These are phyloP conservation scores for Hyposmocoma kahamanoa DNA, from an alignment of 1,140 invertebrate genomes.

Conservation along the genomic window DNA sequence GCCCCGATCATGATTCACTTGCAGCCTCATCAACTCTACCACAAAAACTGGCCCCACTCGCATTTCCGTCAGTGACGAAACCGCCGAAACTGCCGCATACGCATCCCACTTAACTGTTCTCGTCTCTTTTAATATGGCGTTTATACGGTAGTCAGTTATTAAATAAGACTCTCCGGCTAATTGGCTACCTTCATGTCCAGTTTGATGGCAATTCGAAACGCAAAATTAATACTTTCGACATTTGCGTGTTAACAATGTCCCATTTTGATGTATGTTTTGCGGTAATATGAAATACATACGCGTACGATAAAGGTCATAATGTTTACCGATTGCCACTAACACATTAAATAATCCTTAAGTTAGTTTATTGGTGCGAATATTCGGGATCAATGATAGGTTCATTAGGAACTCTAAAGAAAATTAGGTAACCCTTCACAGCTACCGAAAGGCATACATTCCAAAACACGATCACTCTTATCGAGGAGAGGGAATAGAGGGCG, in stretches of 20 bases:
- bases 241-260: constrained; percentile 19
- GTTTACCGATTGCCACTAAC: too few species aligned
- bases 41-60: constrained; percentile 27
- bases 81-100: constrained; percentile 20
- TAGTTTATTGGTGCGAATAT: too few species aligned
- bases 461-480: constrained; percentile 55
- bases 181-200: constrained; percentile 37
- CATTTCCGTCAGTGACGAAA: constrained; percentile 37
- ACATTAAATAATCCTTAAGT: too few species aligned
- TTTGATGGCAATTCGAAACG: constrained; percentile 22
- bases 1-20: constrained; percentile 34
- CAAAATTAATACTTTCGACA: constrained; percentile 27
- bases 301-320: background rate
- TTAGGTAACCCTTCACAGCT: constrained; percentile 56
- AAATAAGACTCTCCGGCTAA: constrained; percentile 43
- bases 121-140: constrained; percentile 34
- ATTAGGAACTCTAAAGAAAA: constrained; percentile 54
- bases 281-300: background rate
- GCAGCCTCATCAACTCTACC: constrained; percentile 12
- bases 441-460: constrained; percentile 59
- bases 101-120: constrained; percentile 41
- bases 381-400: background rate
- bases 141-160: constrained; percentile 50
- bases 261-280: constrained; percentile 12
- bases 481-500: constrained; percentile 57